Conservation (phyloP, 2,113 vertebrate genomes). For the Scalopus aquaticus region DNA sequence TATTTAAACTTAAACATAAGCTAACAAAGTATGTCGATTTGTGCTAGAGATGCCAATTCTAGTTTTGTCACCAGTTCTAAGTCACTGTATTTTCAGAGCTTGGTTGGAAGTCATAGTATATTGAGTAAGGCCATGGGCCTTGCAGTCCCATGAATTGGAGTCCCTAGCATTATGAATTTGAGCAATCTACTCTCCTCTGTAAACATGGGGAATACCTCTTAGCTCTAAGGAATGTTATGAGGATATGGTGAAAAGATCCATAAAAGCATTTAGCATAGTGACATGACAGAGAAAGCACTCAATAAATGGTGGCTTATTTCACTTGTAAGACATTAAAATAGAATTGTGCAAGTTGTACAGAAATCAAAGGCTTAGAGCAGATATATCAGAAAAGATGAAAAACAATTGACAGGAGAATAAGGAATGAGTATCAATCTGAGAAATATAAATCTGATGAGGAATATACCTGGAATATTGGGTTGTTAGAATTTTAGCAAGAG, state of each 20-base stretch:
- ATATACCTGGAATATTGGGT: background rate
- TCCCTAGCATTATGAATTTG: slow-evolving; percentile 19
- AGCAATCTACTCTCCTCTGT: slow-evolving; percentile 39
- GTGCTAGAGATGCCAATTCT: background rate
- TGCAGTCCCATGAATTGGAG: background rate
- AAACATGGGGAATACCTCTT: background rate
- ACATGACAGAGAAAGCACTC: background rate
- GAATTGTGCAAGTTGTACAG: background rate
- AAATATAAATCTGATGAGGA: slow-evolving; percentile 42
- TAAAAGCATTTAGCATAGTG: slow-evolving; percentile 30
- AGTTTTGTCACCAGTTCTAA: background rate
- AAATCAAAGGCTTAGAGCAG: background rate
- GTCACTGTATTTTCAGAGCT: slow-evolving; percentile 1
- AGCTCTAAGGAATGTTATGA: slow-evolving; percentile 6
- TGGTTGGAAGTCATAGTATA: slow-evolving; percentile 11
- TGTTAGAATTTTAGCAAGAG: slow-evolving; percentile 25
- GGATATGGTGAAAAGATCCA: background rate
- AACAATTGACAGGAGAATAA: background rate
- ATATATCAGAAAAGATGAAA: slow-evolving; percentile 21
- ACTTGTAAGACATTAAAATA: background rate
- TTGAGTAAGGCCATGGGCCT: background rate
- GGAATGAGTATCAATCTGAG: slow-evolving; percentile 23
- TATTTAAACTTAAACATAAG: slow-evolving; percentile 32
- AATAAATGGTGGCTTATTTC: slow-evolving; percentile 18
- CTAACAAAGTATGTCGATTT: background rate